phyloP scores from a whole-genome alignment of 1,140 invertebrate species.

The Geopemphigus sp. region DNA sequence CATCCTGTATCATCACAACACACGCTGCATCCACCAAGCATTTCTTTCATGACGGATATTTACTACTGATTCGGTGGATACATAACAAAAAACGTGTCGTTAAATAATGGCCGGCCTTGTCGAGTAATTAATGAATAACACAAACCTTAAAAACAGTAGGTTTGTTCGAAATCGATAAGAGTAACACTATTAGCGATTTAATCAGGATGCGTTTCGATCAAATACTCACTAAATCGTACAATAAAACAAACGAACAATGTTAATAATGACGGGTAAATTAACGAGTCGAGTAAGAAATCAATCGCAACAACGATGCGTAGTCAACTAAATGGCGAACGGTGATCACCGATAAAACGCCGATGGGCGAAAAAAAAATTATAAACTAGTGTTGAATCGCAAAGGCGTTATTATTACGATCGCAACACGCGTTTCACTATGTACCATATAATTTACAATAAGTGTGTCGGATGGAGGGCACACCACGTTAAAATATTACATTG shows the following conservation, averaged over 20 bases:
- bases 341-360: background rate
- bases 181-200: background rate
- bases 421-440: too few species aligned
- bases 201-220: background rate
- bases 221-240: constrained; percentile 29
- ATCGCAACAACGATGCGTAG: too few species aligned
- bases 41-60: constrained; percentile 75
- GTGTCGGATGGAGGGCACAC: too few species aligned
- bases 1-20: constrained; percentile 98
- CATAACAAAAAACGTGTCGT: background rate
- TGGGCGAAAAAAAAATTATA: too few species aligned
- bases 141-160: background rate
- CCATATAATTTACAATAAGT: too few species aligned
- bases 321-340: too few species aligned
- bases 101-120: background rate
- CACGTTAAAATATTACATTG: too few species aligned
- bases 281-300: too few species aligned
- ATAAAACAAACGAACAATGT: background rate
- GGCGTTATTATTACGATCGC: too few species aligned
- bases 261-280: background rate
- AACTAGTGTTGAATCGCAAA: too few species aligned
- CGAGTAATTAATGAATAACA: background rate
- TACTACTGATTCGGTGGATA: constrained; percentile 17
- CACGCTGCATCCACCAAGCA: constrained; percentile 98
- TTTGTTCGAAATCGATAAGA: background rate